Conservation (phyloP, 2,113 vertebrate genomes). For the Prunella fulvescens region DNA sequence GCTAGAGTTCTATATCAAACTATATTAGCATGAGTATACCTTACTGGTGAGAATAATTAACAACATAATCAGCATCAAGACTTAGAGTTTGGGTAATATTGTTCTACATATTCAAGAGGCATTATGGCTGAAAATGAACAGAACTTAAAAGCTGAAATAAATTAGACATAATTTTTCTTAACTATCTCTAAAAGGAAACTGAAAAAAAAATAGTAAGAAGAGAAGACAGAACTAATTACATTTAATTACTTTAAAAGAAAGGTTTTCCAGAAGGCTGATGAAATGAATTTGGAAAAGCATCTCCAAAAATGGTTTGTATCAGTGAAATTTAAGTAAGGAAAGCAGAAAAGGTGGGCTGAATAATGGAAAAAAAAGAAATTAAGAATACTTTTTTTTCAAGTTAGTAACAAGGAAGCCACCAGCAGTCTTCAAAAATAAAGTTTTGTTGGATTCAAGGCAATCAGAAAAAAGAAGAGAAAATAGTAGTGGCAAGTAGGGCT, state of each 20-base stretch:
- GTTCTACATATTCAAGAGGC: background rate
- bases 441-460: background rate
- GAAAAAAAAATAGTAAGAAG: background rate
- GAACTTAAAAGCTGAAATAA: background rate
- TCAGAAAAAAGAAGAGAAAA: background rate
- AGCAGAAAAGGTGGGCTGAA: background rate
- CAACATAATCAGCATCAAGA: background rate
- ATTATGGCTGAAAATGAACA: background rate
- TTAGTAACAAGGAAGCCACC: background rate
- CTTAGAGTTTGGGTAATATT: background rate
- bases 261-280: background rate
- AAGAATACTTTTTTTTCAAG: background rate
- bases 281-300: background rate
- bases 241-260: background rate
- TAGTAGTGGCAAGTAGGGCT: background rate
- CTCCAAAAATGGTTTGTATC: background rate
- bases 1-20: background rate
- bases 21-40: background rate
- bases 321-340: background rate
- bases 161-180: background rate
- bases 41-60: background rate
- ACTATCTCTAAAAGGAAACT: background rate
- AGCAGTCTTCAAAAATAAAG: background rate
- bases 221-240: background rate
- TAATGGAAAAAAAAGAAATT: background rate